Evolutionary conservation across 2,888 invertebrate genomes (phyloP).

Genomic region (Pyrrhia umbra): DNA sequence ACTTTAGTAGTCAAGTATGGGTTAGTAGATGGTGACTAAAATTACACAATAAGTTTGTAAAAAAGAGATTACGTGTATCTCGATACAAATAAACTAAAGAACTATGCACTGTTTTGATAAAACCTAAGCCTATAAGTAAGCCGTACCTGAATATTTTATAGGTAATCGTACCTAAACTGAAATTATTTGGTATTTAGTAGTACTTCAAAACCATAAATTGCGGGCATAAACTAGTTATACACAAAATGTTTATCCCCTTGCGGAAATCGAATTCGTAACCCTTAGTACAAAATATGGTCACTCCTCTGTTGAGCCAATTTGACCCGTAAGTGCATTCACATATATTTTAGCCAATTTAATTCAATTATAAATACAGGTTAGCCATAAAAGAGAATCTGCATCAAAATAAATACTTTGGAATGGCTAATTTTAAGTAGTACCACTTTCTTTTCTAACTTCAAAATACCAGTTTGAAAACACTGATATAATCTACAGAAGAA

Average conservation of each 20-base stretch:
- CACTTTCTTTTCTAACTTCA: neutral
- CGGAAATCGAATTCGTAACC: slow-evolving; percentile 53
- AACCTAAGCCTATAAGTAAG: no score
- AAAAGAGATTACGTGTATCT: no score
- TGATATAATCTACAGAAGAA: neutral
- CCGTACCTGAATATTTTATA: no score
- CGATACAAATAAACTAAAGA: no score
- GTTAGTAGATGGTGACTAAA: no score
- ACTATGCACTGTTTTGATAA: no score
- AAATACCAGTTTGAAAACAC: neutral
- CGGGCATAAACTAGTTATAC: slow-evolving; percentile 13
- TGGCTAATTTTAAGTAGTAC: neutral
- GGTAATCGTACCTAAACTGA: neutral
- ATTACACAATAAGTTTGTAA: no score
- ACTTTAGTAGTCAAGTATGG: no score
- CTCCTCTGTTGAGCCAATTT: slow-evolving; percentile 7
- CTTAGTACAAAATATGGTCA: slow-evolving; percentile 41
- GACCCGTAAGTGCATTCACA: slow-evolving; percentile 11
- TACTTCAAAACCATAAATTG: slow-evolving; percentile 35
- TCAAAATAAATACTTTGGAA: neutral
- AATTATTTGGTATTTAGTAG: neutral
- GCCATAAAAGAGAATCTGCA: neutral
- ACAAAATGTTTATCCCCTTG: slow-evolving; percentile 46
- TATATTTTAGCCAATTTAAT: neutral
- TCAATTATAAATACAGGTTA: neutral